A percentile compares a stretch with the other conserved stretches of the same genome.
phyloP scores from a whole-genome alignment of 1,140 invertebrate species.

The Sesamia nonagrioides region DNA sequence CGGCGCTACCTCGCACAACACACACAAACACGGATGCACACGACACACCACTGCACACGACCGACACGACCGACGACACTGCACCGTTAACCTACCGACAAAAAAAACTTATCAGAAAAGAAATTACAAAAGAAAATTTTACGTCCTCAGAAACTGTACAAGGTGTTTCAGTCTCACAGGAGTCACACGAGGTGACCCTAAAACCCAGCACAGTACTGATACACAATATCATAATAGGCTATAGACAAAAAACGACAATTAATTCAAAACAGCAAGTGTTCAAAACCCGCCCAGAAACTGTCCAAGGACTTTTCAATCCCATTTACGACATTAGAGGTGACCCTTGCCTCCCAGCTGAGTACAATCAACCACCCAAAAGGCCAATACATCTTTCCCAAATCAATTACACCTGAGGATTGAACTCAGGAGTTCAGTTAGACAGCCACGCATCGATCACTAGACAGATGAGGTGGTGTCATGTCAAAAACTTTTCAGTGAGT shows the following conservation, averaged over 20 bases:
- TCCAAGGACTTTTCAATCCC: not conserved
- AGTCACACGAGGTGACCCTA: no score
- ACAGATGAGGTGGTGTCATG: conserved; percentile 22
- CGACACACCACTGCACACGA: conserved; percentile 52
- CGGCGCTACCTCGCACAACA: conserved; percentile 56
- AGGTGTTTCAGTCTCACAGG: not conserved
- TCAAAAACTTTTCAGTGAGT: conserved; percentile 35
- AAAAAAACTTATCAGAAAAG: conserved; percentile 9
- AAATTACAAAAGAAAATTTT: not conserved
- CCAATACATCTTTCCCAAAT: conserved; percentile 25
- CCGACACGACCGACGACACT: conserved; percentile 46
- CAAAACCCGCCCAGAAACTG: not conserved
- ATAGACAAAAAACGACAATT: no score
- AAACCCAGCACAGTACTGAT: no score
- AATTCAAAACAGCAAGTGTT: no score
- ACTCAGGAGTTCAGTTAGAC: conserved; percentile 23
- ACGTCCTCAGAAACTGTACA: not conserved
- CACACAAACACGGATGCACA: conserved; percentile 49
- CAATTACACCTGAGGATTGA: conserved; percentile 28
- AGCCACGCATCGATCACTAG: conserved; percentile 24
- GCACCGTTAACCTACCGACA: conserved; percentile 55
- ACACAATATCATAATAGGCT: no score
- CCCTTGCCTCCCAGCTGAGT: not conserved
- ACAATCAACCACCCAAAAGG: not conserved
- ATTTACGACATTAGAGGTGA: not conserved